Evolutionary conservation across 2,797 vertebrate species (phyloP).

Genomic region (Myotis pilosus): DNA sequence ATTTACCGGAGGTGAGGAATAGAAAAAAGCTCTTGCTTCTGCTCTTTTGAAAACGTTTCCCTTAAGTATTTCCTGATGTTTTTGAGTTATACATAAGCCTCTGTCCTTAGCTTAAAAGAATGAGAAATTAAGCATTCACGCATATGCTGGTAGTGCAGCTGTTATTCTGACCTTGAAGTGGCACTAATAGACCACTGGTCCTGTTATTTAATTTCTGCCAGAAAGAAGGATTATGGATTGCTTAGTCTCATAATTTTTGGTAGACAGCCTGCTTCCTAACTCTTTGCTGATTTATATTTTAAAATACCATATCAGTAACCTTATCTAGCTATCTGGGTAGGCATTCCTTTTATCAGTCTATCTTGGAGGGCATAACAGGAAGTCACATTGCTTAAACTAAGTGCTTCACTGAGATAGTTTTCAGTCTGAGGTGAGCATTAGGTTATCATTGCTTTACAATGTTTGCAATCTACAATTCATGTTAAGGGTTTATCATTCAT

Average conservation of each 20-base stretch:
- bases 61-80: not conserved
- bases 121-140: not conserved
- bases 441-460: not conserved
- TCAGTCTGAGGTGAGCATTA: not conserved
- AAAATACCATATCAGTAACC: not conserved
- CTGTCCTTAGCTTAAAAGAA: not conserved
- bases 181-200: not conserved
- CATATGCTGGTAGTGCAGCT: not conserved
- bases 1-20: not conserved
- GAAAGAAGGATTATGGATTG: not conserved
- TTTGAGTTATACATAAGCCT: not conserved
- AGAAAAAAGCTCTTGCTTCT: not conserved
- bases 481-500: not conserved
- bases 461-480: conserved; percentile 9
- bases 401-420: conserved; percentile 15
- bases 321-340: not conserved
- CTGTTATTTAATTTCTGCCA: not conserved
- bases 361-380: not conserved
- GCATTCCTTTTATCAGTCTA: not conserved
- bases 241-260: not conserved
- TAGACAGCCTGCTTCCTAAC: not conserved
- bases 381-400: conserved; percentile 1
- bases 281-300: not conserved
- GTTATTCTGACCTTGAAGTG: not conserved
- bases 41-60: conserved; percentile 20